Base-by-base conservation (phyloP, 2,113 vertebrate genomes). In the Scalopus aquaticus region DNA sequence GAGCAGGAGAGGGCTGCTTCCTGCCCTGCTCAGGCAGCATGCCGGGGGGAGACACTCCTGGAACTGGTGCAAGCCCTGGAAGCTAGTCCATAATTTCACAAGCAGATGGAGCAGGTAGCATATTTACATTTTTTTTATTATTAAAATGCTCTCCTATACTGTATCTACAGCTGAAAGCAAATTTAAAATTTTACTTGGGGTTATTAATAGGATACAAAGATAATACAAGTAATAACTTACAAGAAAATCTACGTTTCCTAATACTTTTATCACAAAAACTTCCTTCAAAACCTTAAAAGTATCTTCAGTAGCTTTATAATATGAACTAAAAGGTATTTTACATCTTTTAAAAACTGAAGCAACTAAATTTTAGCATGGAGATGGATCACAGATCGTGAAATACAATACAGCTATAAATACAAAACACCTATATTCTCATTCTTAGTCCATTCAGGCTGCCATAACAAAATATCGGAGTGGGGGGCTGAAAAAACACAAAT, bases 91-190 rank as follows among this genome's bases (percentile, higher is more conserved):
- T 84, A 95, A 97, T 93, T 97, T 96, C 94, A 97, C 87, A 95
- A 96, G 93, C 78, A 98, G 91, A 81, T 97, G 95, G 72, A 96
- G 72, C 32, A 95, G 85, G 88, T 73, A 95, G 92, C 9, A 56
- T 82, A 97, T 96, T 94, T 83, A 91, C 83, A 97, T 81, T 26
- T 91, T 80, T 94, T 98, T 97, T 96, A 19, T 97, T 73, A 8
- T 96, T 97, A 97, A 91, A 93, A 93, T 95, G 95, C 92, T 93
- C 96, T 97, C 96, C 96, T 96, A 96, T 96, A 96, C 94, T 86
- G 73, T 95, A 96, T 96, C 97, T 97, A 97, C 73, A 96, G 87
- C 95, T 97, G 96, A 98, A 98, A 96, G 86, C 96, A 98, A 97
- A 94, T 88, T 95, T 97, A 98, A 93, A 97, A 97, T 97, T 97